These are phyloP conservation scores for Isurus oxyrinchus DNA, from an alignment of 2,113 vertebrate genomes.

Conservation along the genomic window DNA sequence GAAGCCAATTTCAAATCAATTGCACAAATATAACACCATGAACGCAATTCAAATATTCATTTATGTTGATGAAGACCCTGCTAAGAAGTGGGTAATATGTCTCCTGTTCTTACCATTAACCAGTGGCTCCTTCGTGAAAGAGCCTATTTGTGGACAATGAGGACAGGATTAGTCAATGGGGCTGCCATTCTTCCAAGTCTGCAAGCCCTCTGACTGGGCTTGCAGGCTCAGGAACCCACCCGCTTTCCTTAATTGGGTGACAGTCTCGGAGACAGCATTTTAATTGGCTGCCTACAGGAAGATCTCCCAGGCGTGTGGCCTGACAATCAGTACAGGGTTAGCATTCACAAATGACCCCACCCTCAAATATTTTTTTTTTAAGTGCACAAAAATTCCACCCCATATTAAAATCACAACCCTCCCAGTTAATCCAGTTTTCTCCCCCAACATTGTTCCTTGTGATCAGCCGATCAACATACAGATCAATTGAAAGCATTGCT, in stretches of 20 bases:
- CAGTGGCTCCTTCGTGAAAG: neutral
- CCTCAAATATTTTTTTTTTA: too few species aligned
- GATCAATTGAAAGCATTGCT: neutral
- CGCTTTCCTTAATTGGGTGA: too few species aligned
- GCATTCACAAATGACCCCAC: too few species aligned
- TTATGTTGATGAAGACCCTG: neutral
- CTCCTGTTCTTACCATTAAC: neutral
- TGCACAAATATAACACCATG: neutral
- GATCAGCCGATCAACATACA: neutral
- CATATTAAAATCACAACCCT: neutral
- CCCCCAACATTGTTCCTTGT: neutral
- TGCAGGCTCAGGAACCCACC: too few species aligned
- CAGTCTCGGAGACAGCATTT: too few species aligned
- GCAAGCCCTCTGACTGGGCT: too few species aligned
- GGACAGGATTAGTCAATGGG: neutral
- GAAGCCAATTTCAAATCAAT: neutral
- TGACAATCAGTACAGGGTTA: too few species aligned
- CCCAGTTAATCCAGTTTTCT: neutral
- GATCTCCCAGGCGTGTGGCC: too few species aligned
- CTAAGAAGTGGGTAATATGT: neutral
- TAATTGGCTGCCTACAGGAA: too few species aligned
- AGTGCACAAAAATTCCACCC: neutral
- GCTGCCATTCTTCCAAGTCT: too few species aligned
- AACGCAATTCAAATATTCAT: neutral
- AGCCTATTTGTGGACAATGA: neutral